Evolutionary conservation across 2,888 invertebrate genomes (phyloP).

Genomic region (Frankliniella intonsa): DNA sequence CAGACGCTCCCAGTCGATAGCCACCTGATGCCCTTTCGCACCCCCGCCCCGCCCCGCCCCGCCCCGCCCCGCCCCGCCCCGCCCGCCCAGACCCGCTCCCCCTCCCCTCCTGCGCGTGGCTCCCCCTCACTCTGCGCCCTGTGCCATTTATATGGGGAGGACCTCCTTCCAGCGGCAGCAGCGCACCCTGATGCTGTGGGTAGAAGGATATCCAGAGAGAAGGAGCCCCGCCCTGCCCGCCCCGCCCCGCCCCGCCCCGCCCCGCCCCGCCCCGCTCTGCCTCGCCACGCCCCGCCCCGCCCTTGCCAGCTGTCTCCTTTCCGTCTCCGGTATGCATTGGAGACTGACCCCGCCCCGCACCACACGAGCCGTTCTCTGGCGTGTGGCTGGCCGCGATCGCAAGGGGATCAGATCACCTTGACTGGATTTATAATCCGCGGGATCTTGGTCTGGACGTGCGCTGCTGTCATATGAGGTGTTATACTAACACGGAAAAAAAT

Average conservation of each 20-base stretch:
- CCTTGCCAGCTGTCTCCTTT: too few relatives aligned
- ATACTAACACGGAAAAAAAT: too few relatives aligned
- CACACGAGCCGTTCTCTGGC: too few relatives aligned
- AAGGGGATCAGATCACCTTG: neutral
- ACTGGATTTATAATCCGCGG: neutral
- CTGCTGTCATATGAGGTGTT: too few relatives aligned
- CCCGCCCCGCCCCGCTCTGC: neutral
- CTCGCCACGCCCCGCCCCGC: neutral
- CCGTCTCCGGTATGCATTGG: too few relatives aligned
- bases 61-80: neutral
- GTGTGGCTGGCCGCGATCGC: neutral
- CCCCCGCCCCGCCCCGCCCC: neutral
- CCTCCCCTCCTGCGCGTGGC: neutral
- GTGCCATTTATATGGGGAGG: neutral
- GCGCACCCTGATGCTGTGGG: too few relatives aligned
- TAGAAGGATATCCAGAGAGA: too few relatives aligned
- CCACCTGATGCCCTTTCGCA: slow-evolving; percentile 21
- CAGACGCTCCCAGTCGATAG: slow-evolving; percentile 18
- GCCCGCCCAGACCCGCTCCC: too few relatives aligned
- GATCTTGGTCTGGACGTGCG: neutral
- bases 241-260: neutral
- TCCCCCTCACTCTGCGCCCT: neutral
- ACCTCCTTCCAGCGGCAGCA: too few relatives aligned
- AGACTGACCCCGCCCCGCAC: too few relatives aligned
- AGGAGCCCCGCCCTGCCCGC: too few relatives aligned